Evolutionary conservation across 2,113 vertebrate genomes (phyloP).

Genomic region (Elephas maximus): DNA sequence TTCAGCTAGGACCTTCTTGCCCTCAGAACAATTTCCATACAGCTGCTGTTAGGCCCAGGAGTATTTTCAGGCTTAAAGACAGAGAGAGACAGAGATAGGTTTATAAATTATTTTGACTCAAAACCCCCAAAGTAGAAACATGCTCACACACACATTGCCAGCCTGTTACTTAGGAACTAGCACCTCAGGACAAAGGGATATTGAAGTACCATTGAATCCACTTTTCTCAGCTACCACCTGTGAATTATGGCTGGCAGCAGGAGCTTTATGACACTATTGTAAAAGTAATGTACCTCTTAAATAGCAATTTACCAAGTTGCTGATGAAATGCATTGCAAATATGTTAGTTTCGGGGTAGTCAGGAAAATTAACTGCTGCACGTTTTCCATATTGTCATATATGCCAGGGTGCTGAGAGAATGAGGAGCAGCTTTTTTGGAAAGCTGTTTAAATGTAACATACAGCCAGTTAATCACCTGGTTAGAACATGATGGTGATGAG

Average conservation of each 20-base stretch:
- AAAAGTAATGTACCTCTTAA: slow-evolving; percentile 78
- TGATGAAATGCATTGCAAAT: slow-evolving; percentile 79
- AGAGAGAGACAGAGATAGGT: slow-evolving; percentile 12
- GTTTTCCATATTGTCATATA: slow-evolving; percentile 66
- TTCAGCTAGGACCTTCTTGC: slow-evolving; percentile 60
- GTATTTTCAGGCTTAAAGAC: not conserved
- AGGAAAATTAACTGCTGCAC: slow-evolving; percentile 71
- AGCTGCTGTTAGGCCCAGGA: slow-evolving; percentile 63
- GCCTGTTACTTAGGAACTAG: slow-evolving; percentile 70
- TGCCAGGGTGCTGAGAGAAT: not conserved
- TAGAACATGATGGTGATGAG: not conserved
- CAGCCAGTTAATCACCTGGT: not conserved
- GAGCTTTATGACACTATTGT: slow-evolving; percentile 78
- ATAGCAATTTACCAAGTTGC: slow-evolving; percentile 78
- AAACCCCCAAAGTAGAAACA: slow-evolving; percentile 72
- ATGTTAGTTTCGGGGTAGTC: slow-evolving; percentile 66
- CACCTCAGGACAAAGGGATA: slow-evolving; percentile 72
- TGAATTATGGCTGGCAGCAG: slow-evolving; percentile 65
- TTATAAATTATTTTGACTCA: slow-evolving; percentile 83
- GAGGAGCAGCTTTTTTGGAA: slow-evolving; percentile 2
- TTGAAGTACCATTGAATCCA: slow-evolving; percentile 61
- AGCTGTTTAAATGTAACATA: slow-evolving; percentile 6
- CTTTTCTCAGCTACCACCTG: slow-evolving; percentile 72
- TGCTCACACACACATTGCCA: slow-evolving; percentile 52
- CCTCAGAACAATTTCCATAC: slow-evolving; percentile 70